Base-by-base conservation (phyloP, 2,888 invertebrate species). In the Catonia carolina region DNA sequence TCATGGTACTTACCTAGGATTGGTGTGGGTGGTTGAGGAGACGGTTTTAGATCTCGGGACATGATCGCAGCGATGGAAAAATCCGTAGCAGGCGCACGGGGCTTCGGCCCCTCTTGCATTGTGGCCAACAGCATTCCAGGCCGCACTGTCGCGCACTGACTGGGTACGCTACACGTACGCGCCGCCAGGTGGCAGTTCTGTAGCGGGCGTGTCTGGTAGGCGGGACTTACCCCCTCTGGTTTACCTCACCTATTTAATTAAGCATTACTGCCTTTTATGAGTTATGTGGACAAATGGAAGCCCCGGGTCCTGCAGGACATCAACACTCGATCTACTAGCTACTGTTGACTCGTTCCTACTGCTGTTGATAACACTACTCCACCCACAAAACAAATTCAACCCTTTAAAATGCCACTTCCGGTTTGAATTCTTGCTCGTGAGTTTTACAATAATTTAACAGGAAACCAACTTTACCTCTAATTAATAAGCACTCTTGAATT, bases 1-100 rank as follows among this genome's bases (percentile, higher is more conserved):
- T n/a, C n/a, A n/a, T n/a, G n/a, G n/a, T 27, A 27, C 27, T 27
- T 27, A 27, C 27, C 27, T 4, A 27, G 27, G 27, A 27, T 27
- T 8, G 27, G 27, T 27, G 27, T 27, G 27, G 27, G 27, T 27
- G 27, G 27, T 8, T 27, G 27, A 27, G 27, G 27, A 22, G 45
- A 22, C 18, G 45, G 45, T 27, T 37, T 20, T 23, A 66, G 61
- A 67, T 68, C 80, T 80, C 60, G 79, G 72, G 91, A 89, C 90
- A 95, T 94, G 73, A 95, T 93, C 68, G 93, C 93, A 61, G 92
- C 93, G 69, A 94, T 94, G 74, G 92, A 92, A 80, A 95, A 95
- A 79, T 95, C 94, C 63, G 94, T 94, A 74, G 27, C 27, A 8
- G 27, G 27, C 27, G 92, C 91, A 53, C 65, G 68, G 62, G 73